Evolutionary conservation across 2,888 invertebrate genomes (phyloP).

Genomic region (Pollenia amentaria): DNA sequence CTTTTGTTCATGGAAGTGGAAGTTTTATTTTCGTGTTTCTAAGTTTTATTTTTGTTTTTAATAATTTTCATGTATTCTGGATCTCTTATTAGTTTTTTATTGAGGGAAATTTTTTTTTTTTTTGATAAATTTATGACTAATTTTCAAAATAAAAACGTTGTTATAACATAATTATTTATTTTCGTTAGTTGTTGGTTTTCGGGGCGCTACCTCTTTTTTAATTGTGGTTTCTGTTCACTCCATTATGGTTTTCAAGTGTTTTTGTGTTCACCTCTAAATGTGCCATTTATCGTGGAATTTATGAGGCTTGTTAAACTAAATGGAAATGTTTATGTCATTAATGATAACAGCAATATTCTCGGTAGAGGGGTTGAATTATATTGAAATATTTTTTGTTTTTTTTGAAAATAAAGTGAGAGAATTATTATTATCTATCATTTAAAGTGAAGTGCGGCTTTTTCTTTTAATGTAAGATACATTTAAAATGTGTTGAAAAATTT

Average conservation of each 20-base stretch:
- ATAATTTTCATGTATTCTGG: slow-evolving; percentile 20
- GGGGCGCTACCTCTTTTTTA: slow-evolving; percentile 29
- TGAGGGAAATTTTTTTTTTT: slow-evolving; percentile 5
- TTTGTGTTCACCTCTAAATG: slow-evolving; percentile 57
- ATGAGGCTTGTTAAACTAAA: slow-evolving; percentile 73
- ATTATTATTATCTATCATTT: slow-evolving; percentile 25
- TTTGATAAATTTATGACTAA: slow-evolving; percentile 72
- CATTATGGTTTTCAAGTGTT: slow-evolving; percentile 37
- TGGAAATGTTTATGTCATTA: slow-evolving; percentile 72
- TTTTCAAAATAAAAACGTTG: slow-evolving; percentile 60
- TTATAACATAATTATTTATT: slow-evolving; percentile 70
- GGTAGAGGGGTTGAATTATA: slow-evolving; percentile 24
- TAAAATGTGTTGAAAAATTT: neutral
- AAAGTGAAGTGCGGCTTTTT: neutral
- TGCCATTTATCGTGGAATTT: slow-evolving; percentile 70
- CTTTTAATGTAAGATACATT: neutral
- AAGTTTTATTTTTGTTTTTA: neutral
- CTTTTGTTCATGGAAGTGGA: slow-evolving; percentile 56
- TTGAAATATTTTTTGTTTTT: slow-evolving; percentile 28
- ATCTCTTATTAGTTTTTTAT: slow-evolving; percentile 31
- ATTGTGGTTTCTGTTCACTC: neutral
- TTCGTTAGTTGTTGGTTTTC: slow-evolving; percentile 64
- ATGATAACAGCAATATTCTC: slow-evolving; percentile 55
- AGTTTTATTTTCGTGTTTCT: slow-evolving; percentile 38
- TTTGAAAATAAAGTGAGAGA: slow-evolving; percentile 20